Evolutionary conservation across 2,888 invertebrate species (phyloP).

Genomic region (Monochamus alternatus): DNA sequence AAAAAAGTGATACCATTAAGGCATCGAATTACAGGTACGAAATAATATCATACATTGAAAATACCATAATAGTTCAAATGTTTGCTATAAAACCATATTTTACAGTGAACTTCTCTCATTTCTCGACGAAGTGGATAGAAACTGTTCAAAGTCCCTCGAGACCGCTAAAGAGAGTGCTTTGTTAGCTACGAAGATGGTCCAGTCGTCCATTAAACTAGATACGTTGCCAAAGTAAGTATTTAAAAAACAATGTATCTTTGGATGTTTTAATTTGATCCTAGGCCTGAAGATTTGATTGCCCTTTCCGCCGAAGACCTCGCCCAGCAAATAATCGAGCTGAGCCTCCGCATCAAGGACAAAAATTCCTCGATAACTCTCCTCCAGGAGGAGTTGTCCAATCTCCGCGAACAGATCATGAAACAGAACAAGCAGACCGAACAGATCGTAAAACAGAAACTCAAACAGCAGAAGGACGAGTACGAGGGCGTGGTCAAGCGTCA

Average conservation of each 20-base stretch:
- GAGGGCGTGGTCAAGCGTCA: slow-evolving; percentile 84
- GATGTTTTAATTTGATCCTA: slow-evolving; percentile 54
- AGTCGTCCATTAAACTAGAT: slow-evolving; percentile 62
- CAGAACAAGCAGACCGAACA: slow-evolving; percentile 69
- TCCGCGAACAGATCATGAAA: slow-evolving; percentile 72
- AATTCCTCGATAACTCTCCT: slow-evolving; percentile 75
- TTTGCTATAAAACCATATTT: no score
- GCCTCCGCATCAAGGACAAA: slow-evolving; percentile 76
- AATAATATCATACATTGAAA: background rate
- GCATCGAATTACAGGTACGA: slow-evolving; percentile 56
- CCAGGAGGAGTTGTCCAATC: slow-evolving; percentile 75
- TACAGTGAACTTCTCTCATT: slow-evolving; percentile 79
- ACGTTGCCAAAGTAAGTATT: slow-evolving; percentile 66
- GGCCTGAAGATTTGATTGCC: slow-evolving; percentile 74
- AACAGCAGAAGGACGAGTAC: slow-evolving; percentile 80
- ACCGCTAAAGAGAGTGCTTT: slow-evolving; percentile 62
- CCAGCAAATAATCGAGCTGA: slow-evolving; percentile 76
- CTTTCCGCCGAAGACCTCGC: slow-evolving; percentile 76
- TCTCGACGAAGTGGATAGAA: slow-evolving; percentile 77
- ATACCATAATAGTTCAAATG: no score
- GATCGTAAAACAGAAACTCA: slow-evolving; percentile 70
- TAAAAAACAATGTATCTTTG: background rate
- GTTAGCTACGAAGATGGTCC: slow-evolving; percentile 59
- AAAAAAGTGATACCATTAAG: background rate
- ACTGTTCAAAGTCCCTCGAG: slow-evolving; percentile 63